Conservation (phyloP, 2,888 invertebrate species). For the Ophion ventricosus region DNA sequence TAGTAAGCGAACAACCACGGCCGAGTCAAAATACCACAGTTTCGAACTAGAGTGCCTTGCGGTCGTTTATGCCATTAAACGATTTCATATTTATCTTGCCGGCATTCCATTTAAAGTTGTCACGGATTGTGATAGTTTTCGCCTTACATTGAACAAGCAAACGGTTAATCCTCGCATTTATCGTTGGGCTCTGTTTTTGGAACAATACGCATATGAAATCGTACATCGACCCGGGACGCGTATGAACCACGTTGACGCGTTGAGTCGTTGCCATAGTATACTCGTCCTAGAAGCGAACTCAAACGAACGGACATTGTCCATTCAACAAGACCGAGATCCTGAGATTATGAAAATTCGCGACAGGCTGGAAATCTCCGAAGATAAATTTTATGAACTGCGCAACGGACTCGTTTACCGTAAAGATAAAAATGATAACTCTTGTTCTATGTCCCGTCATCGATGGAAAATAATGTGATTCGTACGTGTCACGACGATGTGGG, state of each 20-base stretch:
- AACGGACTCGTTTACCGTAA: too few relatives aligned
- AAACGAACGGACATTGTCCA: too few relatives aligned
- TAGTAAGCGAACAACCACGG: conserved; percentile 67
- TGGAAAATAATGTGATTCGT: too few relatives aligned
- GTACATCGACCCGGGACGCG: conserved; percentile 58
- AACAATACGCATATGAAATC: conserved; percentile 64
- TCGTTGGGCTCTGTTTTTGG: conserved; percentile 65
- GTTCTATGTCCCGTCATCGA: too few relatives aligned
- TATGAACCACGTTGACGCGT: conserved; percentile 66
- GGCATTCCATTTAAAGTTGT: conserved; percentile 71
- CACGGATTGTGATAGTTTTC: conserved; percentile 74
- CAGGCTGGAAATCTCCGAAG: too few relatives aligned
- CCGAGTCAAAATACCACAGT: conserved; percentile 72
- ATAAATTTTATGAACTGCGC: too few relatives aligned
- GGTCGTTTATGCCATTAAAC: conserved; percentile 70
- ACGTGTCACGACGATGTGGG: too few relatives aligned
- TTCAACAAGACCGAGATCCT: too few relatives aligned
- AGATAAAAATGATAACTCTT: too few relatives aligned
- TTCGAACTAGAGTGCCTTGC: conserved; percentile 75
- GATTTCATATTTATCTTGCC: conserved; percentile 73
- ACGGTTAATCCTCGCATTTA: conserved; percentile 66
- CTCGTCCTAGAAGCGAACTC: too few relatives aligned
- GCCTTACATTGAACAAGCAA: conserved; percentile 64
- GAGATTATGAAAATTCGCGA: too few relatives aligned
- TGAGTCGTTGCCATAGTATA: too few relatives aligned